Evolutionary conservation across 2,113 vertebrate genomes (phyloP).

Genomic region (Tamias sibiricus): DNA sequence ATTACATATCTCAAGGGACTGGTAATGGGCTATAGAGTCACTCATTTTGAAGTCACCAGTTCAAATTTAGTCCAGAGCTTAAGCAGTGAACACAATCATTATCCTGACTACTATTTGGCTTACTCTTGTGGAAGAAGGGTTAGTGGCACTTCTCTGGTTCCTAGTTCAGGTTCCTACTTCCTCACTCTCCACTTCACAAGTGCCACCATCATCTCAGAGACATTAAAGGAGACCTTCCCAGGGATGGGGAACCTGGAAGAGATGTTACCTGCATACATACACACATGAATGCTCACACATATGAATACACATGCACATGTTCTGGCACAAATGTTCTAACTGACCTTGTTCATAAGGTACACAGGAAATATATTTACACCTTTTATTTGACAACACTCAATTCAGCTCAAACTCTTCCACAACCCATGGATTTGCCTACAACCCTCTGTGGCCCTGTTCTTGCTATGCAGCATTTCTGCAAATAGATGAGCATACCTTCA

Average conservation of each 20-base stretch:
- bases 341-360: not conserved
- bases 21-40: not conserved
- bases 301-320: not conserved
- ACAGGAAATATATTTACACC: not conserved
- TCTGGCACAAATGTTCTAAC: not conserved
- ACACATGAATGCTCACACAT: not conserved
- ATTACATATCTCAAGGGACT: constrained; percentile 14
- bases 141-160: not conserved
- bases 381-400: not conserved
- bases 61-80: constrained; percentile 33
- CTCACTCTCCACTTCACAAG: not conserved
- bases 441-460: not conserved
- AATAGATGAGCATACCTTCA: not conserved
- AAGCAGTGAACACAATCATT: not conserved
- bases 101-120: not conserved
- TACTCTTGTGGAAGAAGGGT: not conserved
- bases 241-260: not conserved
- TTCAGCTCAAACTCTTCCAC: not conserved
- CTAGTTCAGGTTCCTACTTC: not conserved
- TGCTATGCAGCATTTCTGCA: not conserved
- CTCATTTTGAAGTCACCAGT: constrained; percentile 41
- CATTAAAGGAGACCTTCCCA: not conserved
- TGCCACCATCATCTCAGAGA: not conserved
- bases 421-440: not conserved
- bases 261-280: not conserved